Percentiles rank a stretch among this genome's conserved stretches.
These are phyloP conservation scores for Lithodes maja DNA, from an alignment of 2,888 invertebrate species.

Conservation along the genomic window DNA sequence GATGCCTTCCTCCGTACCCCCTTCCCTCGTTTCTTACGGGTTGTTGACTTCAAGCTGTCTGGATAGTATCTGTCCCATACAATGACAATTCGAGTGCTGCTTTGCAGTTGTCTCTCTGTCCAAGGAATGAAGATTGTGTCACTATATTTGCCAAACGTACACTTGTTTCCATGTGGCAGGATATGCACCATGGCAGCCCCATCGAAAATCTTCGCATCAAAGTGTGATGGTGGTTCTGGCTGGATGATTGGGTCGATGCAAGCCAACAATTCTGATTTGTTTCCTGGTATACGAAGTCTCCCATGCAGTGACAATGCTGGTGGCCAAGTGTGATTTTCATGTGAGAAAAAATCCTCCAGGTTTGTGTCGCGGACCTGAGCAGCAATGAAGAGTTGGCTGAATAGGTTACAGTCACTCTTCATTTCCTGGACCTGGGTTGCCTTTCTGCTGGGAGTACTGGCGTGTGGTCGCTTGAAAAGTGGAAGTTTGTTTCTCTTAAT, in stretches of 20 bases:
- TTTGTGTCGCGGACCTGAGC: neutral
- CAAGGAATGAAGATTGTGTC: conserved; percentile 22
- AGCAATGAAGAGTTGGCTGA: conserved; percentile 1
- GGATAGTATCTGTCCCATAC: conserved; percentile 18
- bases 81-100: conserved; percentile 13
- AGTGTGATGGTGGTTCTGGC: conserved; percentile 17
- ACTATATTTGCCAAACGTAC: conserved; percentile 4
- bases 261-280: conserved; percentile 16
- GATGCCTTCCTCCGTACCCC: conserved; percentile 19
- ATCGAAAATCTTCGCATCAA: conserved; percentile 25
- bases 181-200: conserved; percentile 24
- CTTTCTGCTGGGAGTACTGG: neutral
- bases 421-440: neutral
- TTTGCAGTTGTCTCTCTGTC: conserved; percentile 16
- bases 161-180: conserved; percentile 24
- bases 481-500: neutral
- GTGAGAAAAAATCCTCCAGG: neutral
- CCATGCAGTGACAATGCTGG: conserved; percentile 20
- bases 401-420: neutral
- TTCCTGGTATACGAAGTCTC: conserved; percentile 18
- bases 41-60: conserved; percentile 27
- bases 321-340: conserved; percentile 14
- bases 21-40: conserved; percentile 31
- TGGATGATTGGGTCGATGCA: conserved; percentile 16
- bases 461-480: neutral